These are phyloP conservation scores for Xylota segnis DNA, from an alignment of 2,888 invertebrate genomes.

Conservation along the genomic window DNA sequence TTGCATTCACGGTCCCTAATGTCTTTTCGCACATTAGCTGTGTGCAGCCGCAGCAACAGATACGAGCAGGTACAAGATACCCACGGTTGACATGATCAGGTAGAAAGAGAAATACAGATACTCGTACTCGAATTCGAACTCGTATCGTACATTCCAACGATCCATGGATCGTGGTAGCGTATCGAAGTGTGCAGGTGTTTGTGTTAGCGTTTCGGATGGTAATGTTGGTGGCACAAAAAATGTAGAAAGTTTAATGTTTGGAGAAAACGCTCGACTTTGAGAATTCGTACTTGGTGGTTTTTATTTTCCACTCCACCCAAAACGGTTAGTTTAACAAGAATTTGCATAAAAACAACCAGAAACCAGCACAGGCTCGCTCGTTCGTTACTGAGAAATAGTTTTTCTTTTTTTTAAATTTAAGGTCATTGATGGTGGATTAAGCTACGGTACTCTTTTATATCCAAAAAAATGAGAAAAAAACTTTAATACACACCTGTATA, in stretches of 20 bases:
- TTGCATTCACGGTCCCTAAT: constrained; percentile 68
- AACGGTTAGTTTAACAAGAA: constrained; percentile 46
- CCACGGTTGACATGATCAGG: constrained; percentile 63
- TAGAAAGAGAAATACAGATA: constrained; percentile 59
- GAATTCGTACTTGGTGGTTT: constrained; percentile 41
- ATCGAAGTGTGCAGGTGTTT: constrained; percentile 71
- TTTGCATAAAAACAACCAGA: constrained; percentile 37
- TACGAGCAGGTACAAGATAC: constrained; percentile 66
- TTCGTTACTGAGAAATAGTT: constrained; percentile 21
- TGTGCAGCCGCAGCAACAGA: constrained; percentile 26
- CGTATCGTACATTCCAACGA: constrained; percentile 47
- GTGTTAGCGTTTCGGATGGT: constrained; percentile 70
- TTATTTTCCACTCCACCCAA: constrained; percentile 22
- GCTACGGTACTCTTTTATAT: constrained; percentile 38
- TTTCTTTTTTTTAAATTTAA: constrained; percentile 45
- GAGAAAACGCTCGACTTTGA: constrained; percentile 75
- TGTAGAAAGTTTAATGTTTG: constrained; percentile 76
- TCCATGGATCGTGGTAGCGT: constrained; percentile 49
- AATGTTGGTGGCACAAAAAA: constrained; percentile 73
- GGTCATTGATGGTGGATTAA: constrained; percentile 48
- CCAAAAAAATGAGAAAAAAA: constrained; percentile 18
- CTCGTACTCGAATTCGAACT: not conserved
- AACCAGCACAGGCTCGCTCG: constrained; percentile 16
- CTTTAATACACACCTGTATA: constrained; percentile 89
- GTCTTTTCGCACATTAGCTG: constrained; percentile 66